phyloP scores from a whole-genome alignment of 2,797 vertebrate genomes.

The Semotilus atromaculatus region DNA sequence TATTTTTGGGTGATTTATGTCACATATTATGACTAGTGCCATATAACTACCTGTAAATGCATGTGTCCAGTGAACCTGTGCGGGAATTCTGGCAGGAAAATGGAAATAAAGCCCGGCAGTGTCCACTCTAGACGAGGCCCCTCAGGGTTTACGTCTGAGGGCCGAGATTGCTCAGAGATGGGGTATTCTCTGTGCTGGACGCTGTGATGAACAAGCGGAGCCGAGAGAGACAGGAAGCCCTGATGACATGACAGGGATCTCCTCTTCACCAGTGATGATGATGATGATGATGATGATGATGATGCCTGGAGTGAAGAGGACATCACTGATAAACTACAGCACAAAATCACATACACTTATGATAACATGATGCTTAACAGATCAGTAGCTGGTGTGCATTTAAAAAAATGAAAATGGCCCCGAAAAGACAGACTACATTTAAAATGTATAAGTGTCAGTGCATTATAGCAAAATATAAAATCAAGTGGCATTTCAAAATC shows the following conservation, averaged over 20 bases:
- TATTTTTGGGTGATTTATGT: background rate
- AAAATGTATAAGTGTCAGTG: background rate
- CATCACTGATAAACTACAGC: background rate
- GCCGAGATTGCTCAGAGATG: constrained; percentile 28
- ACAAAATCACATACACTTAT: background rate
- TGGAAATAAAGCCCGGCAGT: constrained; percentile 75
- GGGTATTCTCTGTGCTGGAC: constrained; percentile 20
- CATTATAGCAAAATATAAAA: background rate
- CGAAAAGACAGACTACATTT: background rate
- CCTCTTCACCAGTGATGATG: constrained; percentile 50
- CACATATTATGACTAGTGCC: background rate
- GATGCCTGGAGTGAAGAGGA: constrained; percentile 54
- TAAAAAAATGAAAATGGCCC: background rate
- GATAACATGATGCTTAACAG: background rate
- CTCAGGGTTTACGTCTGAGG: constrained; percentile 51
- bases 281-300: constrained; percentile 3
- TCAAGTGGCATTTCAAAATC: background rate
- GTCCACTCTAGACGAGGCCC: constrained; percentile 62
- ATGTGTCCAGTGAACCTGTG: constrained; percentile 70
- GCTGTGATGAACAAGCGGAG: constrained; percentile 66
- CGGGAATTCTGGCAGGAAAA: constrained; percentile 90
- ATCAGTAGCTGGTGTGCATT: background rate
- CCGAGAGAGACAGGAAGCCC: constrained; percentile 70
- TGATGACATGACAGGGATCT: constrained; percentile 71
- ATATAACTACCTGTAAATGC: constrained; percentile 80